A percentile compares a stretch with the other conserved stretches of the same genome.
phyloP scores from a whole-genome alignment of 53 echinoderm and acorn worm genomes.

The Pentamera pediparva region DNA sequence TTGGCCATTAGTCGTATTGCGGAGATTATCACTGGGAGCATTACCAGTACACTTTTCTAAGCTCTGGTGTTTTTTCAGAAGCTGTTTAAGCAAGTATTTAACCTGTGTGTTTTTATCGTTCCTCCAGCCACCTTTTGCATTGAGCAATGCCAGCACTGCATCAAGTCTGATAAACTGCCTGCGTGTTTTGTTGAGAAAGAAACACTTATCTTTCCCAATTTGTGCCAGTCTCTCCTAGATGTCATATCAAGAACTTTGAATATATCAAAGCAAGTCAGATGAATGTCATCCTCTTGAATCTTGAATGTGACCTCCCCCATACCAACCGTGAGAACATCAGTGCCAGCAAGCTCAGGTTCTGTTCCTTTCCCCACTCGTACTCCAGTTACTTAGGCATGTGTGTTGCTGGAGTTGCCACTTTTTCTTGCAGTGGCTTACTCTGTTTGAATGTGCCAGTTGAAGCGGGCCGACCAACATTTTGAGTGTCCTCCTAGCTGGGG shows the following conservation, averaged over 20 bases:
- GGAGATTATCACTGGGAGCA: background rate
- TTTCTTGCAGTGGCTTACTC: too few species aligned
- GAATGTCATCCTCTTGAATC: background rate
- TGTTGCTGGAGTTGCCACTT: too few species aligned
- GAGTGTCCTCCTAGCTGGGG: too few species aligned
- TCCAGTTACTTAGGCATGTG: too few species aligned
- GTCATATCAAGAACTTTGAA: slow-evolving; percentile 16
- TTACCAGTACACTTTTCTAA: background rate
- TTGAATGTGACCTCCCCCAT: too few species aligned
- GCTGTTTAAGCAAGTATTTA: background rate
- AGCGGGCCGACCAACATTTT: too few species aligned
- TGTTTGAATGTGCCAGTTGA: too few species aligned
- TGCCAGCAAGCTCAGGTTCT: too few species aligned
- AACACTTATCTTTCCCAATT: background rate
- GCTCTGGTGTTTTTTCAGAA: background rate
- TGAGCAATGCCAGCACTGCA: background rate
- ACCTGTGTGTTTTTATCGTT: background rate
- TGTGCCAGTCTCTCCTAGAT: background rate
- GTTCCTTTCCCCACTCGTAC: too few species aligned
- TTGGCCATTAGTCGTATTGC: background rate
- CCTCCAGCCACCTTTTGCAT: background rate
- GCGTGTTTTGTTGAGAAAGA: background rate
- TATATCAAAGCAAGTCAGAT: background rate
- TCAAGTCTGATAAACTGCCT: background rate
- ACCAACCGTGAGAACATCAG: too few species aligned